Percentiles rank a stretch among this genome's conserved stretches.
phyloP scores from a whole-genome alignment of 2,888 invertebrate genomes.

The Calephelis perditalis region DNA sequence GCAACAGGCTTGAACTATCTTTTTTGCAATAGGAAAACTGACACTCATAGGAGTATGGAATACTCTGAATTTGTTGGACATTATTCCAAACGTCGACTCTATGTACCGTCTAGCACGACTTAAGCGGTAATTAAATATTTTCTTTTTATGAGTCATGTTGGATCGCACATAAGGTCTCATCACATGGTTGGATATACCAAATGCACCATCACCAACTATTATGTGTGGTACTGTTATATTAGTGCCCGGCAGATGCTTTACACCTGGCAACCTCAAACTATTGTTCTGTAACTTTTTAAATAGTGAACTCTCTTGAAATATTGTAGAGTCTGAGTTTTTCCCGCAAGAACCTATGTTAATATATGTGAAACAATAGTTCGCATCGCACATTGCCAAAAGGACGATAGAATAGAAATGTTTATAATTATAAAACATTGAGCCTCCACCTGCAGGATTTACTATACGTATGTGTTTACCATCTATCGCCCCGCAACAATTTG shows the following conservation, averaged over 20 bases:
- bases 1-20: constrained; percentile 16
- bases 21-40: constrained; percentile 14
- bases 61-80: constrained; percentile 17
- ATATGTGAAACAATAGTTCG: constrained; percentile 20
- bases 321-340: constrained; percentile 24
- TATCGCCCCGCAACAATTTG: constrained; percentile 22
- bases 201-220: constrained; percentile 24
- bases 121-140: not conserved
- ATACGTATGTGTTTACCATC: constrained; percentile 23
- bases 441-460: constrained; percentile 18
- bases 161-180: no score
- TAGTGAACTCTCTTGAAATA: constrained; percentile 22
- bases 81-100: constrained; percentile 8
- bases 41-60: constrained; percentile 15
- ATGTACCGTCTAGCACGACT: no score
- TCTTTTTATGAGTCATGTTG: constrained; percentile 21
- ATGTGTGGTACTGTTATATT: constrained; percentile 18
- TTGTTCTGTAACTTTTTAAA: constrained; percentile 19
- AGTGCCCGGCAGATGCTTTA: constrained; percentile 19
- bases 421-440: constrained; percentile 21
- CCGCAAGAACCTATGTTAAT: constrained; percentile 21
- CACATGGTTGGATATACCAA: constrained; percentile 24
- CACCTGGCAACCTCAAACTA: constrained; percentile 19
- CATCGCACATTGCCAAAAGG: constrained; percentile 17
- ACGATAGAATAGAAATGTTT: constrained; percentile 19